phyloP scores from a whole-genome alignment of 2,888 invertebrate genomes.

The Tholera decimalis region DNA sequence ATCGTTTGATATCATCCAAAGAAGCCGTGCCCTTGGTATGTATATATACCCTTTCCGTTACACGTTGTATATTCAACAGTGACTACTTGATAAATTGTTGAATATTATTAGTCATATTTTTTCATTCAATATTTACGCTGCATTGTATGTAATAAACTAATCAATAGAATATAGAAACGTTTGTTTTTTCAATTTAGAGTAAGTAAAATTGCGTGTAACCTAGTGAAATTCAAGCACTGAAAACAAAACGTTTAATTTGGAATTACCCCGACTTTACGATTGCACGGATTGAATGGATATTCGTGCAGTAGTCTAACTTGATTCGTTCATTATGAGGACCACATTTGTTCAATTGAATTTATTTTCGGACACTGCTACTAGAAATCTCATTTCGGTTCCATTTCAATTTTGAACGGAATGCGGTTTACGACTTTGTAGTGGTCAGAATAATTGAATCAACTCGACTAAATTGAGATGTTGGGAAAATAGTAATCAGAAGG shows the following conservation, averaged over 20 bases:
- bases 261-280: constrained; percentile 30
- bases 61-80: not conserved
- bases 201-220: no score
- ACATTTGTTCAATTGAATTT: constrained; percentile 76
- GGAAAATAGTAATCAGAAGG: not conserved
- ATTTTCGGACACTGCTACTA: constrained; percentile 72
- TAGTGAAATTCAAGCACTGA: constrained; percentile 3
- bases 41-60: no score
- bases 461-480: not conserved
- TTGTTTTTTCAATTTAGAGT: not conserved
- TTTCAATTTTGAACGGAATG: constrained; percentile 72
- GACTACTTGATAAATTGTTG: not conserved
- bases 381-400: constrained; percentile 72
- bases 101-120: not conserved
- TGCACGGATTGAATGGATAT: constrained; percentile 47
- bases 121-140: not conserved
- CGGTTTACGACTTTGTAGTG: constrained; percentile 64
- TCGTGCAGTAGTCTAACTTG: constrained; percentile 50
- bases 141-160: not conserved
- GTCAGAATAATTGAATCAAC: constrained; percentile 61
- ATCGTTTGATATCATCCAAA: no score
- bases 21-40: no score
- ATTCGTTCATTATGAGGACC: constrained; percentile 69
- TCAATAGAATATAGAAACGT: not conserved
- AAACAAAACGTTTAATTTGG: constrained; percentile 9